Evolutionary conservation across 2,113 vertebrate genomes (phyloP).

Genomic region (Puffinus mauretanicus): DNA sequence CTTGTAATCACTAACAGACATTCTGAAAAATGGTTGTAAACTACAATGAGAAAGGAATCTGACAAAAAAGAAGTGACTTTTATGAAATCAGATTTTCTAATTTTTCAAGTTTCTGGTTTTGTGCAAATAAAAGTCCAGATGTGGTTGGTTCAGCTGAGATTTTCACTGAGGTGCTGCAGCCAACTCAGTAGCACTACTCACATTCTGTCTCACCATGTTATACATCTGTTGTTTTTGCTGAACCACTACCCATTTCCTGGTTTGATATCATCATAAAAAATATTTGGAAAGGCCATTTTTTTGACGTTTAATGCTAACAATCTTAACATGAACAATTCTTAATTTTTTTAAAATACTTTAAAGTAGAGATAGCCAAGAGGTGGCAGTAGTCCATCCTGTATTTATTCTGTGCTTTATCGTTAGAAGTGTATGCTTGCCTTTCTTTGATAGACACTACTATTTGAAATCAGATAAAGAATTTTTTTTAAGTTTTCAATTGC

Average conservation of each 20-base stretch:
- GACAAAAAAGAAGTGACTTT: not conserved
- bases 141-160: not conserved
- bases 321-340: not conserved
- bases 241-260: not conserved
- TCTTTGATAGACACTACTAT: not conserved
- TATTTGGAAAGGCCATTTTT: not conserved
- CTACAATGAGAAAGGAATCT: not conserved
- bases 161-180: not conserved
- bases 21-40: not conserved
- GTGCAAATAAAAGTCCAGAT: not conserved
- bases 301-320: not conserved
- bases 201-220: not conserved
- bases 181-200: not conserved
- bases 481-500: not conserved
- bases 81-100: not conserved
- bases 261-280: not conserved
- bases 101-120: not conserved
- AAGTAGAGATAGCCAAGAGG: not conserved
- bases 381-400: slow-evolving; percentile 30
- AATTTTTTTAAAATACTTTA: not conserved
- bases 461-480: not conserved
- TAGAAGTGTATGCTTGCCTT: not conserved
- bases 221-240: not conserved
- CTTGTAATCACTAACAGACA: not conserved
- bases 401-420: not conserved